Base-by-base conservation (phyloP, 2,113 vertebrate genomes). In the Columba janthina region DNA sequence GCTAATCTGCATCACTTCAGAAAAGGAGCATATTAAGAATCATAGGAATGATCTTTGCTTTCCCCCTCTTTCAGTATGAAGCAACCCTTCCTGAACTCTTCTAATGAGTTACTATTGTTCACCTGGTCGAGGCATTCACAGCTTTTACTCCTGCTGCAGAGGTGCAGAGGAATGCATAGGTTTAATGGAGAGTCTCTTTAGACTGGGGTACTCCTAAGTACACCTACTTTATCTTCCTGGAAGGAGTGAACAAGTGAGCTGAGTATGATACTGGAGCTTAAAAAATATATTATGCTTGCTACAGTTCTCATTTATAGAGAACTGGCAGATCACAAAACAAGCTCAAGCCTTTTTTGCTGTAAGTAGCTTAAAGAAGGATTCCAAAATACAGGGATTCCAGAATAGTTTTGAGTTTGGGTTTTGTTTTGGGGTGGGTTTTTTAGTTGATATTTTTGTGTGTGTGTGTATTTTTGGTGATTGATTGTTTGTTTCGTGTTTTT, bases 71-170 rank as follows among this genome's bases (percentile, higher is more conserved):
- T 18, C 15, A 12, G 1, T 29, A 32, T 19, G 18, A 61, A 61
- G 18, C 9, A 71, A 19, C 11, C 8, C 9, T 12, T 19, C 11
- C 6, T 15, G 4, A 51, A 64, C 16, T 17, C 24, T 60, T 25
- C 14, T 32, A 10, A 36, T 25, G 11, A 64, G 8, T 29, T 66
- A 8, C 7, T 46, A 2, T 14, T 2, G 0, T 32, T 51, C 13
- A 38, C 2, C 7, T 15, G n/a, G 12, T 32, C 76, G 31, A 72
- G 4, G 24, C 6, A 21, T 34, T 34, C 44, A 15, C 22, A 60
- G 11, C 10, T 75, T 74, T 81, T 36, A 7, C 12, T 42, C 7
- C 36, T 42, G 5, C 6, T 61, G 19, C 40, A 62, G 51, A 66
- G 15, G 3, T 31, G 16, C 17, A 40, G 48, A 64, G 5, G 15